These are phyloP conservation scores for Nephrocerus scutellatus DNA, from an alignment of 2,888 invertebrate species.

Conservation along the genomic window DNA sequence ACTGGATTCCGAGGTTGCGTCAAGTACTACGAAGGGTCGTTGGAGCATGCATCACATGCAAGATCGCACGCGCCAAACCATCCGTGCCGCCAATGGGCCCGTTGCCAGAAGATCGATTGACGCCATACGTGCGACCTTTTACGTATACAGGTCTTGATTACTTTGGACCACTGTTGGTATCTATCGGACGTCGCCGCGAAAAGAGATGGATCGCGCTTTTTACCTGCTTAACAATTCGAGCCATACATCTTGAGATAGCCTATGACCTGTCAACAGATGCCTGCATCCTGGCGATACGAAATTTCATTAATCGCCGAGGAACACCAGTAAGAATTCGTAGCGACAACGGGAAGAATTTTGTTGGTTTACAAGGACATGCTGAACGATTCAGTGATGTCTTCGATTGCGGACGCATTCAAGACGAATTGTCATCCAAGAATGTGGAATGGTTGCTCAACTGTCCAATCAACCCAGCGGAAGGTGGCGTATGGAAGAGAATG, in stretches of 20 bases:
- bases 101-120: slow-evolving; percentile 2
- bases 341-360: slow-evolving; percentile 20
- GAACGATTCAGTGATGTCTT: slow-evolving; percentile 5
- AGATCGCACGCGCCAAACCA: slow-evolving; percentile 9
- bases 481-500: slow-evolving; percentile 10
- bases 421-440: slow-evolving; percentile 6
- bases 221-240: slow-evolving; percentile 12
- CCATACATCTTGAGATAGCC: slow-evolving; percentile 18
- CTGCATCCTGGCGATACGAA: slow-evolving; percentile 20
- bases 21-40: slow-evolving; percentile 9
- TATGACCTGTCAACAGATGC: slow-evolving; percentile 19
- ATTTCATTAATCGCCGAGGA: slow-evolving; percentile 21
- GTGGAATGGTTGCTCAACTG: slow-evolving; percentile 13
- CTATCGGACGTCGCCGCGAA: slow-evolving; percentile 11
- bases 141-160: slow-evolving; percentile 17
- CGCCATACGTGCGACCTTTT: slow-evolving; percentile 11
- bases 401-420: slow-evolving; percentile 2
- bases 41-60: slow-evolving; percentile 11
- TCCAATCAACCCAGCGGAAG: slow-evolving; percentile 13
- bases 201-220: slow-evolving; percentile 15
- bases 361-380: slow-evolving; percentile 6
- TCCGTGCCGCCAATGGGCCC: slow-evolving; percentile 20
- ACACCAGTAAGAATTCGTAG: slow-evolving; percentile 12
- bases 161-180: slow-evolving; percentile 12
- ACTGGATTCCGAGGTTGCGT: too few relatives aligned